Evolutionary conservation across 2,113 vertebrate genomes (phyloP).

Genomic region (Pseudopodoces humilis): DNA sequence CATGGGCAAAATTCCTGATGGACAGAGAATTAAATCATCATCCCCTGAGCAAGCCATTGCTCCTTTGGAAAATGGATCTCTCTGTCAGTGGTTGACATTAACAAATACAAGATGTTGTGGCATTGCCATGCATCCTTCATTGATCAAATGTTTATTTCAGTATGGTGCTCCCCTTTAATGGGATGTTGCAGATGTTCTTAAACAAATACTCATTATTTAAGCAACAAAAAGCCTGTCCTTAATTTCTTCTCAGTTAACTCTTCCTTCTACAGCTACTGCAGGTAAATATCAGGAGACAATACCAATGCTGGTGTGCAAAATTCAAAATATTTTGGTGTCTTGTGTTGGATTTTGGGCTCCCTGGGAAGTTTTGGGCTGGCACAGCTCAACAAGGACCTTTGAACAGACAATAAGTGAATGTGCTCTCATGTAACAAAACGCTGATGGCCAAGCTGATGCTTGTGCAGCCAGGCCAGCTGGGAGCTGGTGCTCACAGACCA

Average conservation of each 20-base stretch:
- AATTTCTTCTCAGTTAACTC: background rate
- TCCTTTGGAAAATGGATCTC: background rate
- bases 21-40: background rate
- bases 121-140: background rate
- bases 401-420: background rate
- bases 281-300: background rate
- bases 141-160: background rate
- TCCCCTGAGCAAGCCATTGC: background rate
- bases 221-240: background rate
- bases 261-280: background rate
- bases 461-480: background rate
- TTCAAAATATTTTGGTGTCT: background rate
- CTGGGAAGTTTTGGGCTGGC: background rate
- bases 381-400: background rate
- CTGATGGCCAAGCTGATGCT: background rate
- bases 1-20: background rate
- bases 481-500: background rate
- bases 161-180: background rate
- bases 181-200: background rate
- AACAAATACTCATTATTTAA: background rate
- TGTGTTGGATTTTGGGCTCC: background rate
- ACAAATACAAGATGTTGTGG: background rate
- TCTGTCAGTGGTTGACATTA: background rate
- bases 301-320: background rate
- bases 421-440: accelerated